Evolutionary conservation across 2,797 vertebrate genomes (phyloP).

Genomic region (Poecilia picta): DNA sequence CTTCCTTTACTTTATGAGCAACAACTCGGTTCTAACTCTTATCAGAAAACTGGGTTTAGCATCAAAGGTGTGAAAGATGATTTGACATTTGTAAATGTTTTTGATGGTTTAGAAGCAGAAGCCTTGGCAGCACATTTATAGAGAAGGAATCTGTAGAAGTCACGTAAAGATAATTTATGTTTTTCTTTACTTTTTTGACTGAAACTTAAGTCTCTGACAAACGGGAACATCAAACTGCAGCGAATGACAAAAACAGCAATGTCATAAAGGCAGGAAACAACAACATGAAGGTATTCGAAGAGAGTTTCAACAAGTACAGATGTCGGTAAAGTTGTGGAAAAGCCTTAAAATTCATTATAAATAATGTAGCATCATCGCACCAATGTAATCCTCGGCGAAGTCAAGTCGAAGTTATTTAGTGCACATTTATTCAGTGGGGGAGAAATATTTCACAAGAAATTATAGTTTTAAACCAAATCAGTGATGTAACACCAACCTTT

Average conservation of each 20-base stretch:
- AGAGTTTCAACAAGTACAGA: background rate
- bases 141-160: background rate
- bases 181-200: background rate
- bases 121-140: background rate
- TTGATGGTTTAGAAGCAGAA: background rate
- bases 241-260: background rate
- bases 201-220: background rate
- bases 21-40: background rate
- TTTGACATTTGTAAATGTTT: background rate
- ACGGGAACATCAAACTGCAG: background rate
- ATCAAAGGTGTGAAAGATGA: background rate
- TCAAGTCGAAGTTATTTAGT: background rate
- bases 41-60: background rate
- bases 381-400: background rate
- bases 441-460: background rate
- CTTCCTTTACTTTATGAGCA: background rate
- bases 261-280: background rate
- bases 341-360: background rate
- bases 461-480: background rate
- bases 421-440: background rate
- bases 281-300: background rate
- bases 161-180: background rate
- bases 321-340: background rate
- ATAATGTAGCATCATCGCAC: background rate
- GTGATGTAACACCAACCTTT: background rate